A percentile compares a stretch with the other conserved stretches of the same genome.
These are phyloP conservation scores for Anhinga anhinga DNA, from an alignment of 2,113 vertebrate genomes.

Conservation along the genomic window DNA sequence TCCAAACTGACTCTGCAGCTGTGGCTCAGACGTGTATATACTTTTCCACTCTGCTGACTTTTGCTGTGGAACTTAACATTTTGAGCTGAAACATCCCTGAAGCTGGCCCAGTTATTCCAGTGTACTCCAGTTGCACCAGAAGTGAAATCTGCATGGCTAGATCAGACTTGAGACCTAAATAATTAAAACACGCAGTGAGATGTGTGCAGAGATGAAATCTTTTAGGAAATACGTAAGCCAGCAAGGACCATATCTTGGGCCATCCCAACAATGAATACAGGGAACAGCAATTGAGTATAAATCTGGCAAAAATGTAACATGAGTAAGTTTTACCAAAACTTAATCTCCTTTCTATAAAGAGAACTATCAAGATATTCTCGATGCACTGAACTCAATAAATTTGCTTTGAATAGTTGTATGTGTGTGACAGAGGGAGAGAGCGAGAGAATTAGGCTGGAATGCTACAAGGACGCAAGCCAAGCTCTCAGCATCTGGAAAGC, in stretches of 20 bases:
- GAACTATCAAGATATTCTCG: background rate
- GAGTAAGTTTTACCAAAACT: background rate
- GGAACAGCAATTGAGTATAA: background rate
- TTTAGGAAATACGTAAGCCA: background rate
- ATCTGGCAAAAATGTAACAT: background rate
- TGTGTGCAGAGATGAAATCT: background rate
- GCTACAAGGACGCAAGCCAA: conserved; percentile 61
- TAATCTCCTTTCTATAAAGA: background rate
- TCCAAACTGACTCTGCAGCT: conserved; percentile 7
- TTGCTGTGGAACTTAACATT: background rate
- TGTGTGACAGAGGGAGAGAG: conserved; percentile 11
- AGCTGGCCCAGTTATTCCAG: background rate
- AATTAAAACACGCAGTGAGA: background rate
- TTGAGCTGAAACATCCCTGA: background rate
- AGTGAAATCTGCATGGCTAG: background rate
- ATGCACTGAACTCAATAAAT: background rate
- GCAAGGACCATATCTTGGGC: background rate
- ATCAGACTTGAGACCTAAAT: background rate
- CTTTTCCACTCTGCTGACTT: background rate
- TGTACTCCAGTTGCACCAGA: background rate
- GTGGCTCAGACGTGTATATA: background rate
- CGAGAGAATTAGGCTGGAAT: conserved; percentile 67
- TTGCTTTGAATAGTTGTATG: conserved; percentile 40
- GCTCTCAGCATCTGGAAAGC: conserved; percentile 76
- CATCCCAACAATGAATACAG: background rate